Base-by-base conservation (phyloP, 2,888 invertebrate species). In the Lithophane leautieri region DNA sequence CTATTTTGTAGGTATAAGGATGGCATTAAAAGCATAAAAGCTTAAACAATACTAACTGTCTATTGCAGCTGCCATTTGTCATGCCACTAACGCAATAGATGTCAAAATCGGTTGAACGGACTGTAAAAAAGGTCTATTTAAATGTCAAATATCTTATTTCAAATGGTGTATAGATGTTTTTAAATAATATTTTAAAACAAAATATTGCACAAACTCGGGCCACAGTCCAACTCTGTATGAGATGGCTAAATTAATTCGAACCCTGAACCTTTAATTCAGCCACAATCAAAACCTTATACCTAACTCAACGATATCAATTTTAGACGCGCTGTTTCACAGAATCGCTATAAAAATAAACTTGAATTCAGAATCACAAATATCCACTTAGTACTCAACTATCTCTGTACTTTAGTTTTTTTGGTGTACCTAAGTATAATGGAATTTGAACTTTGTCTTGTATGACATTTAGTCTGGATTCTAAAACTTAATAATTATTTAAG, bases 201-300 rank as follows among this genome's bases (percentile, higher is more conserved):
- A 47, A 68, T 78, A 82, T 82, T 81, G 72, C 79, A 83, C 73
- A 44, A 61, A 63, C 60, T 58, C 34, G 25, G 47, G 67, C 62
- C 54, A 56, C 22, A 63, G 11, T 25, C 28, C 42, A 82, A 65
- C 54, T 72, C n/a, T 4, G 0, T 40, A 58, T 3, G 22, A 50
- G 54, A n/a, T 79, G 81, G 62, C 4, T 60, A 42, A 66, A 70
- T 81, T 62, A 47, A n/a, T 52, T 58, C 40, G 50, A 58, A 78
- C 54, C 25, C 40, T 58, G 22, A 70, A 67, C 66, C n/a, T 60
- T 61, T 22, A 47, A 14, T 28, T 50, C 42, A 34, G 84, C 68
- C 84, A 84, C 34, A 70, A 40, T 81, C 58, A 70, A 87, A 79
- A 71, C 76, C 54, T 79, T 52, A 73, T 60, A 58, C 3, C 65